phyloP scores from a whole-genome alignment of 2,888 invertebrate species.

The Eumerus sabulonum region DNA sequence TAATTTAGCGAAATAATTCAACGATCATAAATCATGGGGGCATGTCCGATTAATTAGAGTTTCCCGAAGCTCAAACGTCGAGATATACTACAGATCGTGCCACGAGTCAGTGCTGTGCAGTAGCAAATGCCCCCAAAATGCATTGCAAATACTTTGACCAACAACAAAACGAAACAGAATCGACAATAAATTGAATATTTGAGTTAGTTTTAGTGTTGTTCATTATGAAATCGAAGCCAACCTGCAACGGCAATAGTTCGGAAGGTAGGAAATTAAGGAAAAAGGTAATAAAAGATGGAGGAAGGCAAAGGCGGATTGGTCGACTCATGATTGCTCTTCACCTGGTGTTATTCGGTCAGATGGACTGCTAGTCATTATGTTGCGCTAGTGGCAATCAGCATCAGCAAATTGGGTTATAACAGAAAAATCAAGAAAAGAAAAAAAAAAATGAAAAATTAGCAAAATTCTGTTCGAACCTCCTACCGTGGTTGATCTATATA shows the following conservation, averaged over 20 bases:
- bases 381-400: slow-evolving; percentile 41
- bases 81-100: slow-evolving; percentile 18
- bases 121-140: slow-evolving; percentile 20
- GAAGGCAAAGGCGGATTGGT: background rate
- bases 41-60: slow-evolving; percentile 70
- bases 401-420: slow-evolving; percentile 50
- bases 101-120: slow-evolving; percentile 26
- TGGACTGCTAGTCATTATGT: slow-evolving; percentile 51
- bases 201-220: slow-evolving; percentile 46
- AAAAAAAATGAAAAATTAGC: slow-evolving; percentile 29
- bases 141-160: slow-evolving; percentile 17
- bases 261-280: slow-evolving; percentile 9
- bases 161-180: slow-evolving; percentile 28
- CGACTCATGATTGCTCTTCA: slow-evolving; percentile 46
- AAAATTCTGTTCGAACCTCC: slow-evolving; percentile 38
- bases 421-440: slow-evolving; percentile 23
- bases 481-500: slow-evolving; percentile 21
- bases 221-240: slow-evolving; percentile 46
- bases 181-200: slow-evolving; percentile 65
- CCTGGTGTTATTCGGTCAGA: slow-evolving; percentile 26
- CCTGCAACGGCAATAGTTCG: too few species aligned
- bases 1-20: slow-evolving; percentile 66
- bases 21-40: slow-evolving; percentile 69
- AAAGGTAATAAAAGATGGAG: background rate
- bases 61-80: slow-evolving; percentile 23